Base-by-base conservation (phyloP, 2,113 vertebrate species). In the Oceanites oceanicus region DNA sequence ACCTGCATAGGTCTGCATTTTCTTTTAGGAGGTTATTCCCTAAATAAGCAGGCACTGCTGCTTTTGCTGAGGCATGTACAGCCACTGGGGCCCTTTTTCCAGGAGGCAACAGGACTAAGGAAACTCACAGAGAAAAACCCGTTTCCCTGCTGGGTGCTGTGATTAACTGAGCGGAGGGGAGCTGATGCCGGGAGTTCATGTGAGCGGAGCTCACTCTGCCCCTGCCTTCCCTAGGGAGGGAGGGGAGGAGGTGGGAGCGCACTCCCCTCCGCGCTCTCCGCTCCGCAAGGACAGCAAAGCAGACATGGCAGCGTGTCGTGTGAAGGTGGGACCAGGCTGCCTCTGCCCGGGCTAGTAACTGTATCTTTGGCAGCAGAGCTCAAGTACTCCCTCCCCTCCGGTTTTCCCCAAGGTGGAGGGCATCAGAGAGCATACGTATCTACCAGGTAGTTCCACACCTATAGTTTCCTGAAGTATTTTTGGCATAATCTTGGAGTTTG, bases 251-350 rank as follows among this genome's bases (percentile, higher is more conserved):
- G 13, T 49, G 29, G 32, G 16, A 85, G 32, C 21, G 5, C 0
- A 1, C 6, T 80, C 10, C 23, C 4, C 16, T 55, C 50, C 26
- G 50, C 6, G 6, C 47, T 44, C 49, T 75, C 25, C 0, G 0
- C 59, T 76, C 68, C 1, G 3, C 23, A 36, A 50, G 23, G 55
- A 19, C 45, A 55, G 42, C 53, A 36, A 18, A 61, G 63, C 72
- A 65, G 80, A 65, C 66, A 23, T 16, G 72, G 36, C 47, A 59
- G 3, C 0, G 0, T 45, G 30, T 40, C 1, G 1, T 0, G 0
- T 22, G 34, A 20, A 19, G 36, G 63, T 58, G 42, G 52, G 50
- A 63, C 56, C 11, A 26, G 25, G 53, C 59, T 93, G 61, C 59
- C 47, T 62, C 36, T 71, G 27, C 40, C 40, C 25, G 2, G n/a